Conservation (phyloP, 2,888 invertebrate species). For the Cistogaster globosa region DNA sequence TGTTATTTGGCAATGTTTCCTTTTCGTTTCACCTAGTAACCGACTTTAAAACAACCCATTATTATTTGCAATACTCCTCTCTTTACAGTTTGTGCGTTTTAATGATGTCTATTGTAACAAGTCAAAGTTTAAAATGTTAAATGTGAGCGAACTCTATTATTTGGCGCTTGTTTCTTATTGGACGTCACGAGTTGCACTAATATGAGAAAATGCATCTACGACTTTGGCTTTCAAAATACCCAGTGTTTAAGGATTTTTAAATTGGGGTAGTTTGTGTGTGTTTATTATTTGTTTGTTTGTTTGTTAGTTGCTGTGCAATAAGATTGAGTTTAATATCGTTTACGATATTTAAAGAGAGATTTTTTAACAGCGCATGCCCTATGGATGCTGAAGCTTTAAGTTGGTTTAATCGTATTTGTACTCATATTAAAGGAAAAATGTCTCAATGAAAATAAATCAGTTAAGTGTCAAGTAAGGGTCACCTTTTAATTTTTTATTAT, state of each 20-base stretch:
- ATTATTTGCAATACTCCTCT: conserved; percentile 60
- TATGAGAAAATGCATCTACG: conserved; percentile 57
- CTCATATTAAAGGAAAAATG: background rate
- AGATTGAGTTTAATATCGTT: conserved; percentile 73
- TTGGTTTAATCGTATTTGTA: conserved; percentile 62
- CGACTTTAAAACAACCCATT: conserved; percentile 75
- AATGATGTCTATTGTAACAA: conserved; percentile 12
- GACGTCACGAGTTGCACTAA: conserved; percentile 79
- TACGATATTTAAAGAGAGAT: conserved; percentile 72
- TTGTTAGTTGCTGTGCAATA: conserved; percentile 7
- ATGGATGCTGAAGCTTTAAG: conserved; percentile 71
- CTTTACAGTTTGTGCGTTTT: conserved; percentile 33
- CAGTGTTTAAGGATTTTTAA: conserved; percentile 68
- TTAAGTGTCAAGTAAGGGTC: no score
- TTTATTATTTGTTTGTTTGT: conserved; percentile 8
- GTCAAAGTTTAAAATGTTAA: conserved; percentile 32
- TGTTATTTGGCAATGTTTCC: conserved; percentile 68
- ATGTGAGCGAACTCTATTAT: background rate
- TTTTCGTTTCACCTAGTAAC: conserved; percentile 80
- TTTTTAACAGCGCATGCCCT: conserved; percentile 58
- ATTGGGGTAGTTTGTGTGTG: conserved; percentile 69
- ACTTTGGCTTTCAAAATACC: conserved; percentile 30
- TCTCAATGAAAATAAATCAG: no score
- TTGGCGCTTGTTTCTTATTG: conserved; percentile 72
- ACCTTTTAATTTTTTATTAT: no score